Evolutionary conservation across 2,797 vertebrate species (phyloP), one percentile per base, ranked within the genome.

Genomic region (Pseudochirops cupreus): DNA sequence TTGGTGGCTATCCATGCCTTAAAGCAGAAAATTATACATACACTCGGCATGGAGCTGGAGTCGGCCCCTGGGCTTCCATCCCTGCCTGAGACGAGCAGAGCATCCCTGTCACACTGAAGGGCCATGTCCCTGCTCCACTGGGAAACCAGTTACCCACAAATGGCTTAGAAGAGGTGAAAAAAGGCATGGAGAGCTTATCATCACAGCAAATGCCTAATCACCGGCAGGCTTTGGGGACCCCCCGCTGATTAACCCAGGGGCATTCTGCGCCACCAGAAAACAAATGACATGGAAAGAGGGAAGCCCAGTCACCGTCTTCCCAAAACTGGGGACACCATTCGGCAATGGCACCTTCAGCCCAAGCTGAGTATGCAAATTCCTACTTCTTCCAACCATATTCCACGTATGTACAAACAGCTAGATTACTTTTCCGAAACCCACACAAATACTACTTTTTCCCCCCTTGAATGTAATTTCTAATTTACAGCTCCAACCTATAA

Each of bases 401-500:
- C 96, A 95, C 87, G 50, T 50, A 92, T 91, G 93, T 67, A 93
- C 54, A 95, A 98, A 97, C 0, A 0, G 92, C 55, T 82, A 95
- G 74, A 97, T 96, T 96, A 96, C 54, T 93, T 97, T 92, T 57
- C 96, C 95, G 50, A 96, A 96, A 31, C 82, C 87, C 93, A 98
- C 94, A 95, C 94, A 98, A 98, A 96, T 94, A 53, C 96, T 90
- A 92, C 96, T 98, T 92, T 91, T 67, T 74, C 74, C 54, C 96
- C 93, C 56, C 93, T 26, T 24, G 1, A 92, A 13, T 95, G 96
- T 97, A 96, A 97, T 98, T 98, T 99, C 98, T 98, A 97, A 98
- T 98, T 98, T 98, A 98, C 94, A 98, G 96, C 96, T 96, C 95
- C 96, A 98, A 98, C 98, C 98, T 97, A 97, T 96, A 98, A 98